Base-by-base conservation (phyloP, 92 coral and sea anemone genomes). In the Umimayanthus chanpuru region DNA sequence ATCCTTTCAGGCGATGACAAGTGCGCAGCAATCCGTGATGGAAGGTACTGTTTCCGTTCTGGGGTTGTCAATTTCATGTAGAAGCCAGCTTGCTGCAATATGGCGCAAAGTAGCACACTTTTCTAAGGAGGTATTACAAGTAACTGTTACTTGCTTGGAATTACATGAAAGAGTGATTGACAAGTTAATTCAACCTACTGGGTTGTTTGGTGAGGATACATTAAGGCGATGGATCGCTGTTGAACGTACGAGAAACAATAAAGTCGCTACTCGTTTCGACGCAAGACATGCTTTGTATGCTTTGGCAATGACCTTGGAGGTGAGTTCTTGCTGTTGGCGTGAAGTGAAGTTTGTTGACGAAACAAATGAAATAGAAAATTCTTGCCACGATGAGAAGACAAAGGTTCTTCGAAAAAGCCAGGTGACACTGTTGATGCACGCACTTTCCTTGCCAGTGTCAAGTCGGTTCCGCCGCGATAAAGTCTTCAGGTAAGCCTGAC, bases 121-220 rank as follows among this genome's bases (percentile, higher is more conserved):
- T 12, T 68, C 82, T 0, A n/a, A 2, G 25, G 79, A 75, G 26
- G 0, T 75, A 8, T n/a, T 75, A 40, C 29, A 25, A 32, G 44
- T 16, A 50, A 53, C 67, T 28, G 23, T n/a, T 30, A 30, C 70
- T 2, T 79, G 82, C n/a, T 26, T 14, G 20, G 53, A 68, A 18
- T 55, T 79, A 18, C 61, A 79, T 6, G 65, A 79, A 11, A 56
- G 65, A 47, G 68, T 79, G 65, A n/a, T 25, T 26, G 40, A 79
- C 2, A 18, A 28, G 28, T 26, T 79, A 25, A 47, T 20, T 26
- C 61, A 56, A 56, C 82, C 82, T 12, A 23, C 40, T 53, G 82
- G 82, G 38, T 79, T 79, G 39, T 79, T 79, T 79, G 82, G 68
- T 9, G 67, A 79, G 68, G 68, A 20, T 20, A 61, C 68, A 20